Percentiles rank a stretch among this genome's conserved stretches.
phyloP scores from a whole-genome alignment of 2,888 invertebrate species.

The Pheosia tremula region DNA sequence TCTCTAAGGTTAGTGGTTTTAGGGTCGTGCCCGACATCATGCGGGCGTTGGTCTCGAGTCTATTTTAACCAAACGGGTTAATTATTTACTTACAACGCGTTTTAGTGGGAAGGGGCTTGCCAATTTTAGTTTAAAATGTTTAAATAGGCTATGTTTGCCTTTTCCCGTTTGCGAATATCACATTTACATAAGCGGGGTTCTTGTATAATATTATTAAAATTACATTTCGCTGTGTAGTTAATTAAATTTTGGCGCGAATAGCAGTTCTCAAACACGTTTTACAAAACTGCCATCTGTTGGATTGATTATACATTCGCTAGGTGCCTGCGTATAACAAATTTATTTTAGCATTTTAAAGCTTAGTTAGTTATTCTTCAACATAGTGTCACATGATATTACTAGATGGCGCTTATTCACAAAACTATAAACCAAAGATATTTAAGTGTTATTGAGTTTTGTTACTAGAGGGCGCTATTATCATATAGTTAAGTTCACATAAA shows the following conservation, averaged over 20 bases:
- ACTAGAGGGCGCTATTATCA: not conserved
- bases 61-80: constrained; percentile 41
- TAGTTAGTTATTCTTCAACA: not conserved
- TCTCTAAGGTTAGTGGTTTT: constrained; percentile 51
- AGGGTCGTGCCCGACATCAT: constrained; percentile 44
- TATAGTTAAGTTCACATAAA: not conserved
- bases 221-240: too few species aligned
- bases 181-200: too few species aligned
- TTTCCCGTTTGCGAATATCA: not conserved
- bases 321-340: not conserved
- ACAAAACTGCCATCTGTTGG: not conserved
- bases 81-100: constrained; percentile 38
- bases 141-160: constrained; percentile 1
- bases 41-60: constrained; percentile 47
- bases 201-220: too few species aligned
- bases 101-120: constrained; percentile 24
- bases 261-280: not conserved
- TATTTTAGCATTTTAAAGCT: not conserved
- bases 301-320: not conserved
- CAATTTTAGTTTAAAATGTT: constrained; percentile 1
- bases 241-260: too few species aligned
- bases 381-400: not conserved
- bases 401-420: constrained; percentile 1
- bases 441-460: not conserved
- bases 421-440: not conserved